Conservation (phyloP, 2,797 vertebrate species). For the Antennarius maculatus region DNA sequence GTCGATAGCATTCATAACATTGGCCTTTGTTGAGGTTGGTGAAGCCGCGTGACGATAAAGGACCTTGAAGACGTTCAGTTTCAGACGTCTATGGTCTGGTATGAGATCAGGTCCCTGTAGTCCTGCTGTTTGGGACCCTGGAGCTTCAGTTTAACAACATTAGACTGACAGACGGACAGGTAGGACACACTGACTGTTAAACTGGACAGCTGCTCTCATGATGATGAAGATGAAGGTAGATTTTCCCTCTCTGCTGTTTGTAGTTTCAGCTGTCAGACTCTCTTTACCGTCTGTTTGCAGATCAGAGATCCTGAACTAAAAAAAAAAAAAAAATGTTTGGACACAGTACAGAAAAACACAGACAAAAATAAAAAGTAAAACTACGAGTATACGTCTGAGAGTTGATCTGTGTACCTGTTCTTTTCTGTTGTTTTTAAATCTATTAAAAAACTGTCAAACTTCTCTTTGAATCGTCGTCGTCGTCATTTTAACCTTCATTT, state of each 20-base stretch:
- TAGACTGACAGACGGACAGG: slow-evolving; percentile 33
- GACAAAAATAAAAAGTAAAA: slow-evolving; percentile 21
- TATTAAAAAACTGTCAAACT: slow-evolving; percentile 91
- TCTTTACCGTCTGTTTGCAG: slow-evolving; percentile 94
- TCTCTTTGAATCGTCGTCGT: slow-evolving; percentile 76
- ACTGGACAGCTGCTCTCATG: slow-evolving; percentile 37
- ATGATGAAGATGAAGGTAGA: slow-evolving; percentile 65
- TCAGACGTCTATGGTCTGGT: background rate
- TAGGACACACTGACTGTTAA: slow-evolving; percentile 57
- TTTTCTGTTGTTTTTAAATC: slow-evolving; percentile 82
- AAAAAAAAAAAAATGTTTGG: slow-evolving; percentile 46
- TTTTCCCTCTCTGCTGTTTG: slow-evolving; percentile 61
- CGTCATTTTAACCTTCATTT: slow-evolving; percentile 69
- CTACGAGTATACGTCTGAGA: slow-evolving; percentile 34
- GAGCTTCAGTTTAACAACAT: slow-evolving; percentile 17
- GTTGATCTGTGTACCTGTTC: slow-evolving; percentile 80
- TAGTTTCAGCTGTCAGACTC: slow-evolving; percentile 62
- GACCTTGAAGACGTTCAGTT: too few species aligned
- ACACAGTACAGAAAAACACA: slow-evolving; percentile 65
- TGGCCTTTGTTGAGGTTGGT: too few species aligned
- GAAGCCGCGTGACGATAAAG: too few species aligned
- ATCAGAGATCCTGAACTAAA: slow-evolving; percentile 86
- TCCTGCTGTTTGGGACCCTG: slow-evolving; percentile 28
- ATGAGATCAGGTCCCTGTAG: slow-evolving; percentile 1
- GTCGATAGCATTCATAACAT: too few species aligned